phyloP scores from a whole-genome alignment of 2,113 vertebrate species.

The Caranx ignobilis region DNA sequence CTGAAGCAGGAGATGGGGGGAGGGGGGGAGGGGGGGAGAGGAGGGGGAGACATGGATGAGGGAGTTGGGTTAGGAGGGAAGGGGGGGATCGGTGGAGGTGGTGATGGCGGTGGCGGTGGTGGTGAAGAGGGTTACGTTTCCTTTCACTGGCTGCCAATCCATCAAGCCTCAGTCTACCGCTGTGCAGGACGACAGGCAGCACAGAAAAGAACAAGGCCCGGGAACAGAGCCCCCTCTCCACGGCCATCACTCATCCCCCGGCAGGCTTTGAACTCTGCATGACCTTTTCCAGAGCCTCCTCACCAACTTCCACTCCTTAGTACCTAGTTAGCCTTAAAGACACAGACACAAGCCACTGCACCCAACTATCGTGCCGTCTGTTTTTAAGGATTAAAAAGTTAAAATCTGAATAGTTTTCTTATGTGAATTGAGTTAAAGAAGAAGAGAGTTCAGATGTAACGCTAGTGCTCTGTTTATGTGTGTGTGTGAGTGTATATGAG shows the following conservation, averaged over 20 bases:
- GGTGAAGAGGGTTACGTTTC: conserved; percentile 87
- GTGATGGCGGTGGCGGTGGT: conserved; percentile 78
- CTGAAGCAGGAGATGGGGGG: conserved; percentile 64
- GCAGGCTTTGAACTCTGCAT: conserved; percentile 91
- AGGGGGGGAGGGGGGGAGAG: no score
- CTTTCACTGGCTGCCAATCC: conserved; percentile 97
- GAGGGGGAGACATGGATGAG: not conserved
- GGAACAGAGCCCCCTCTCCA: conserved; percentile 89
- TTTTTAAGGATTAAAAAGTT: not conserved
- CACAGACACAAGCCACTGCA: conserved; percentile 27
- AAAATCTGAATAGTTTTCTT: conserved; percentile 8
- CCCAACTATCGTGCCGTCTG: not conserved
- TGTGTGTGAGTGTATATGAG: conserved; percentile 6
- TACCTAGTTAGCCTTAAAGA: conserved; percentile 80
- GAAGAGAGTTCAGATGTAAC: not conserved
- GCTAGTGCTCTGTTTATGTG: conserved; percentile 19
- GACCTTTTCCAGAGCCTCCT: conserved; percentile 89
- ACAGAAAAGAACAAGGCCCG: conserved; percentile 90
- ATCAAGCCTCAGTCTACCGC: conserved; percentile 95
- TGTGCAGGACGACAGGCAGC: conserved; percentile 91
- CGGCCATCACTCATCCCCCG: conserved; percentile 91
- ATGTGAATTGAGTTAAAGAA: not conserved
- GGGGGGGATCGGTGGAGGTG: conserved; percentile 70
- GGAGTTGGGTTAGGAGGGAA: conserved; percentile 31
- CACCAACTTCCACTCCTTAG: conserved; percentile 85